Evolutionary conservation across 35 echinoderm and acorn worm species (phyloP), one percentile per base, ranked within the genome.

Genomic region (Eucidaris tribuloides): DNA sequence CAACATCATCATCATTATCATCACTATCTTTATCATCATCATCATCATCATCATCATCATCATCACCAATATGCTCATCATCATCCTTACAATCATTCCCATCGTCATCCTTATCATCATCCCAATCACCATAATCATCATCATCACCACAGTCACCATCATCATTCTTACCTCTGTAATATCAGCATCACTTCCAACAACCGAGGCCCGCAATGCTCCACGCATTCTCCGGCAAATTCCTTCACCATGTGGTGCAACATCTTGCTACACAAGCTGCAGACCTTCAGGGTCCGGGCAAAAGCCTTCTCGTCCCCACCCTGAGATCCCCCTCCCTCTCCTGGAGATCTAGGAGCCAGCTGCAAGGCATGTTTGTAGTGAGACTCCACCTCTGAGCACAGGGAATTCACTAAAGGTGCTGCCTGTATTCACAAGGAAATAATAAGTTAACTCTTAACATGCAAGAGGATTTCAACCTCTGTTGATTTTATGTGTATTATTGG

Each of bases 171-270:
- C 94, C 94, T 97, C 37, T 85, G 65, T 37, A 97, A 58, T 20
- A 66, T 22, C 17, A 91, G 27, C 20, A 97, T 13, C 20, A 97
- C 45, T 1, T 84, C 24, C 34, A 78, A 84, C 0, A 97, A 45
- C 27, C 58, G 60, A 44, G 50, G 58, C 29, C 22, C 24, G 41
- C 89, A 81, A 0, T 87, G 48, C 25, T 80, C 85, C 28, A 85
- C 29, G 52, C 66, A 72, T 5, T 71, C 78, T 6, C 88, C 84
- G 2, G 68, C 28, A 80, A 85, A 92, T 34, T 96, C 93, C 84
- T 96, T 96, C 68, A 96, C 37, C 13, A 97, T 44, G 39, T 97
- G 94, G 24, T 92, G 38, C 65, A 97, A 81, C 94, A 97, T 97
- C 83, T 97, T 97, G 22, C 86, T 58, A 58, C 79, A 89, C 36